Conservation (phyloP, 1,140 invertebrate genomes). For the Cylas formicarius region DNA sequence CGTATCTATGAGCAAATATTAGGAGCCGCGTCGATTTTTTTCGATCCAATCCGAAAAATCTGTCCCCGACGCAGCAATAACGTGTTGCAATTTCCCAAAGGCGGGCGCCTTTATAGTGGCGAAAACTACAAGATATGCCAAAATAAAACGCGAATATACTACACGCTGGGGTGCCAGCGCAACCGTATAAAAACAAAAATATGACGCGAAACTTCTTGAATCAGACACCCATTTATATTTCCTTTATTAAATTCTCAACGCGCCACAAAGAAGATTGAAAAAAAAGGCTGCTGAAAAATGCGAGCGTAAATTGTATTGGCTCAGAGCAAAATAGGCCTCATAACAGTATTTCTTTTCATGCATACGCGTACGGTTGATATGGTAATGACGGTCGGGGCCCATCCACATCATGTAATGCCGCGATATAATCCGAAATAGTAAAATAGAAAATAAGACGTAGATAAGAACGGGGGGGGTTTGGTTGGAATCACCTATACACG, state of each 20-base stretch:
- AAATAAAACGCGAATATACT: slow-evolving; percentile 16
- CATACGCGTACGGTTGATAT: slow-evolving; percentile 17
- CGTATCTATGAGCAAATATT: too few species aligned
- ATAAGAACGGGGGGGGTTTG: slow-evolving; percentile 3
- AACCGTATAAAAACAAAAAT: slow-evolving; percentile 21
- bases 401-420: slow-evolving; percentile 13
- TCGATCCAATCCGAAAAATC: too few species aligned
- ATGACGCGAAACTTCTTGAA: slow-evolving; percentile 13
- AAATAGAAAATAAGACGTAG: slow-evolving; percentile 12
- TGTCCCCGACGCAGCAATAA: too few species aligned
- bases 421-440: slow-evolving; percentile 11
- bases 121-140: not conserved
- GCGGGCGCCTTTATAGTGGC: too few species aligned
- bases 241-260: slow-evolving; percentile 21
- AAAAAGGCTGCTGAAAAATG: slow-evolving; percentile 17
- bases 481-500: slow-evolving; percentile 2
- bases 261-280: slow-evolving; percentile 18
- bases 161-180: not conserved
- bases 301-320: slow-evolving; percentile 19
- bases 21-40: too few species aligned
- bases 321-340: slow-evolving; percentile 19
- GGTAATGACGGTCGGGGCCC: slow-evolving; percentile 19
- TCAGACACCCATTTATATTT: slow-evolving; percentile 20
- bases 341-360: slow-evolving; percentile 22
- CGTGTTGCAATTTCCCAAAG: too few species aligned